Evolutionary conservation across 1,140 invertebrate species (phyloP).

Genomic region (Drosophila setifemur): DNA sequence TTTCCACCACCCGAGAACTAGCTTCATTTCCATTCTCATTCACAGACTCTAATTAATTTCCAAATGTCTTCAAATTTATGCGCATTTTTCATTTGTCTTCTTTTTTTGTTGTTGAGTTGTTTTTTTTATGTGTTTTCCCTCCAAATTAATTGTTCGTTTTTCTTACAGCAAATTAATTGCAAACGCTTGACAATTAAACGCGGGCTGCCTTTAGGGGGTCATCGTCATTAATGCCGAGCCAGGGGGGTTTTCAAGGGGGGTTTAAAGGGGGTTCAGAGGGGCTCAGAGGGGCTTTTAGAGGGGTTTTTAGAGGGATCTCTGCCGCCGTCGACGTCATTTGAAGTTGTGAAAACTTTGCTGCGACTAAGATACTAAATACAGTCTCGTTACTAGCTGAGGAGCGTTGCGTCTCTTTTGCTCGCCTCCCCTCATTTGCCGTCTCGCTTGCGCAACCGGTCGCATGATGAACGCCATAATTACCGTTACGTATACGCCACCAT

Average conservation of each 20-base stretch:
- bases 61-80: slow-evolving; percentile 56
- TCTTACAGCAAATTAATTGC: slow-evolving; percentile 78
- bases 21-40: slow-evolving; percentile 26
- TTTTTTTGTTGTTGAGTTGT: background rate
- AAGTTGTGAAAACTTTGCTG: slow-evolving; percentile 77
- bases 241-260: background rate
- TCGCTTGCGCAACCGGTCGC: slow-evolving; percentile 37
- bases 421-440: slow-evolving; percentile 22
- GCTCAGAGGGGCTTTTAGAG: slow-evolving; percentile 2
- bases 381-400: slow-evolving; percentile 79
- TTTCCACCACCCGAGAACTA: slow-evolving; percentile 5
- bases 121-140: slow-evolving; percentile 6
- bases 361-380: slow-evolving; percentile 80
- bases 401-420: slow-evolving; percentile 31
- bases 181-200: slow-evolving; percentile 76
- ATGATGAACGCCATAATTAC: slow-evolving; percentile 82
- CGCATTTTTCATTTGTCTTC: slow-evolving; percentile 29
- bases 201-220: slow-evolving; percentile 44
- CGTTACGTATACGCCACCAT: slow-evolving; percentile 82
- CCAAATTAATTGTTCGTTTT: slow-evolving; percentile 76
- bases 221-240: slow-evolving; percentile 54
- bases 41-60: slow-evolving; percentile 38
- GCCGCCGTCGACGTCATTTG: slow-evolving; percentile 28
- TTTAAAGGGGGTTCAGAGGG: background rate
- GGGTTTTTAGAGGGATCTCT: background rate